phyloP scores from a whole-genome alignment of 2,113 vertebrate genomes.

The Dipodomys merriami region DNA sequence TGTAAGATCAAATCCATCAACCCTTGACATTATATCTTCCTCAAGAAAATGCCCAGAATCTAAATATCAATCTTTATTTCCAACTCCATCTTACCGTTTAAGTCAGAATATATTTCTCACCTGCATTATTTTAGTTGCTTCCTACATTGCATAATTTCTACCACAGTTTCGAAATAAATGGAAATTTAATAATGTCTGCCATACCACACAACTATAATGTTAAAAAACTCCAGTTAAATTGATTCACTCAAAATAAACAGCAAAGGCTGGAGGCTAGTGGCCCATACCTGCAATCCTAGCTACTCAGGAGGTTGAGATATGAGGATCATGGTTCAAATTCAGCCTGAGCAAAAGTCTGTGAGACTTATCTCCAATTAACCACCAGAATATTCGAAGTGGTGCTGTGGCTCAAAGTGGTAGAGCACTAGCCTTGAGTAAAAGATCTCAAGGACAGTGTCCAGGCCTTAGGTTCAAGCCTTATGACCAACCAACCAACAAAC shows the following conservation, averaged over 20 bases:
- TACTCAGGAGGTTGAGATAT: too few species aligned
- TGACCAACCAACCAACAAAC: too few species aligned
- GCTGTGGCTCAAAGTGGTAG: too few species aligned
- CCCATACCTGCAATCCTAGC: too few species aligned
- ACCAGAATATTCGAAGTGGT: too few species aligned
- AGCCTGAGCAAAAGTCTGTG: too few species aligned
- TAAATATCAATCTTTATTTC: not conserved
- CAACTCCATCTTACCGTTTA: not conserved
- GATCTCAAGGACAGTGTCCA: too few species aligned
- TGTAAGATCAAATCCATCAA: too few species aligned
- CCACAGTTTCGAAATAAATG: not conserved
- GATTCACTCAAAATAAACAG: not conserved
- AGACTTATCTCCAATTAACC: too few species aligned
- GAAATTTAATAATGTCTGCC: not conserved
- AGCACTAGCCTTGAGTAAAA: too few species aligned
- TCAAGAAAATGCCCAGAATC: not conserved
- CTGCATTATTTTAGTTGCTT: not conserved
- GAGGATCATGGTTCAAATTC: too few species aligned
- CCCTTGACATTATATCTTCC: not conserved
- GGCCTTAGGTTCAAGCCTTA: too few species aligned
- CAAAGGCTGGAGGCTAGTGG: not conserved
- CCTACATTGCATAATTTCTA: not conserved
- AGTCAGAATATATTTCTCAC: not conserved
- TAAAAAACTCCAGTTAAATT: not conserved
- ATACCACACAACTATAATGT: not conserved